Percentiles rank a stretch among this genome's conserved stretches.
Conservation (phyloP, 2,797 vertebrate species). For the Aplochiton taeniatus region DNA sequence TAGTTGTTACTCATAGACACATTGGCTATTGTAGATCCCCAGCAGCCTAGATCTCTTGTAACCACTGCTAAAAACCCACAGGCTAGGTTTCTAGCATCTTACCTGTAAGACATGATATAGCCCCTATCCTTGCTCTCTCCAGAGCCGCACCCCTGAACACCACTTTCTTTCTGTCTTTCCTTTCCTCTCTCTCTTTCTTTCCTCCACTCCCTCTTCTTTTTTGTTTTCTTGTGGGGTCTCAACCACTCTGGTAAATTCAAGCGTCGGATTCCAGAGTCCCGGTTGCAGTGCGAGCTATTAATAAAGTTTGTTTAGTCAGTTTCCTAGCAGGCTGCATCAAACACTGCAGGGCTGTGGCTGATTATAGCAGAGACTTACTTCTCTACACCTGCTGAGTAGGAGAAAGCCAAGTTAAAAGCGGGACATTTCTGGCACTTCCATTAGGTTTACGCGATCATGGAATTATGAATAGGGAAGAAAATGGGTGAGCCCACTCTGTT, state of each 20-base stretch:
- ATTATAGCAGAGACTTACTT: conserved; percentile 75
- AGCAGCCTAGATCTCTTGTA: conserved; percentile 39
- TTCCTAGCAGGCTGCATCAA: conserved; percentile 86
- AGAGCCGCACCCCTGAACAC: conserved; percentile 23
- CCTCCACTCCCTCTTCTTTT: conserved; percentile 6
- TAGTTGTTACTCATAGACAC: conserved; percentile 64
- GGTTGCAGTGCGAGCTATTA: conserved; percentile 78
- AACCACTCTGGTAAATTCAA: conserved; percentile 78
- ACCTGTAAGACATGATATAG: conserved; percentile 47
- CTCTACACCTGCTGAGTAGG: conserved; percentile 81
- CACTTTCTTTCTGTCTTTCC: conserved; percentile 7
- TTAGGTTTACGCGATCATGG: neutral
- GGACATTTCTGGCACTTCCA: conserved; percentile 56
- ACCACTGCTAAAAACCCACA: conserved; percentile 17
- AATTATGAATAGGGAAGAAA: conserved; percentile 53
- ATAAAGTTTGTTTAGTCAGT: conserved; percentile 88
- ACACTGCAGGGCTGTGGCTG: conserved; percentile 78
- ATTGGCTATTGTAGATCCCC: conserved; percentile 40
- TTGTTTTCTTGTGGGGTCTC: conserved; percentile 69
- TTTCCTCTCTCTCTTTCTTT: neutral
- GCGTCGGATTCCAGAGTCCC: conserved; percentile 76
- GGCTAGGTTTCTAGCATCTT: conserved; percentile 27
- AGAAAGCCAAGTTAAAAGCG: conserved; percentile 79
- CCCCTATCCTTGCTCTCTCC: conserved; percentile 26
- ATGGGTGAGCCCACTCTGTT: conserved; percentile 50